Base-by-base conservation (phyloP, 2,113 vertebrate genomes). In the Tapirus terrestris region DNA sequence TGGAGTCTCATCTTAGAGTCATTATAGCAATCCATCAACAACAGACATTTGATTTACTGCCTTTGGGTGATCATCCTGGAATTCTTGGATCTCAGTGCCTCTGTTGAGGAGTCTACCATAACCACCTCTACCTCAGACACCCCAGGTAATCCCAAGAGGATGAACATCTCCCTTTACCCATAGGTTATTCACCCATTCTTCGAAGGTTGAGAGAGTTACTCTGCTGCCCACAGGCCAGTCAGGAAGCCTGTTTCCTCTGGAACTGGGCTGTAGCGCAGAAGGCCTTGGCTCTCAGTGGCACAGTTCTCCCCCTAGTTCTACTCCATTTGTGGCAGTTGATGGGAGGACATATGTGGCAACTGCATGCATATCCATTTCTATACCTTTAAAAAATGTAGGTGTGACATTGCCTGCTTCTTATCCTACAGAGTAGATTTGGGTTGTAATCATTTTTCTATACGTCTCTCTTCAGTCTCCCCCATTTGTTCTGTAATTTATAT, bases 41-140 rank as follows among this genome's bases (percentile, higher is more conserved):
- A 99, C 99, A 99, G 99, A 99, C 99, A 99, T 98, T 98, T 99
- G 97, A 98, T 99, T 97, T 99, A 99, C 97, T 99, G 99, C 97
- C 98, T 99, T 92, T 99, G 99, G 97, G 99, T 99, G 96, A 98
- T 99, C 96, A 98, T 99, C 79, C 97, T 99, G 98, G 99, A 99
- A 97, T 99, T 99, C 93, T 95, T 99, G 96, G 98, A 99, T 94
- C 98, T 99, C 7, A 98, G 99, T 96, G 98, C 93, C 33, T 98
- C 98, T 72, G 96, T 98, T 8, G 75, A 99, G 88, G 97, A 97
- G 67, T 98, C 99, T n/a, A 21, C 96, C 43, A 36, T 96, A 3
- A 2, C 95, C 82, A 72, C 95, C 36, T 95, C 96, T 9, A 13
- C 58, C 8, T 90, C 96, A 0, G 82, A 97, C 73, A 85, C 79